These are phyloP conservation scores for Andrena marginata DNA, from an alignment of 2,888 invertebrate species.

Conservation along the genomic window DNA sequence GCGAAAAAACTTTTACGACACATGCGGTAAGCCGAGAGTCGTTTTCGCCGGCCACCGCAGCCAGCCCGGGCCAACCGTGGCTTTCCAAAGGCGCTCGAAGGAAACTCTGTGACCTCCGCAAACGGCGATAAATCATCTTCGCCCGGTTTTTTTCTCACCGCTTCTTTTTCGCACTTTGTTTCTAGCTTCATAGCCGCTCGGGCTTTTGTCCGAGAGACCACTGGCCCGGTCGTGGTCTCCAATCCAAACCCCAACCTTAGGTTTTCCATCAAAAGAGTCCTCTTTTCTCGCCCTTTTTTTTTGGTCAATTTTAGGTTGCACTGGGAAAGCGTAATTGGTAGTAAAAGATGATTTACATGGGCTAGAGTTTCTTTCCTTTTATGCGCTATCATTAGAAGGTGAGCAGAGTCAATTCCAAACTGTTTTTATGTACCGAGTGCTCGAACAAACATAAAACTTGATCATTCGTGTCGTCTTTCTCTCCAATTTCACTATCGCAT, in stretches of 20 bases:
- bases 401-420: too few relatives aligned
- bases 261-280: background rate
- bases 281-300: constrained; percentile 3
- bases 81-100: constrained; percentile 14
- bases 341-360: too few relatives aligned
- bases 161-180: constrained; percentile 14
- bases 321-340: background rate
- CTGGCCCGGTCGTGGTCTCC: constrained; percentile 28
- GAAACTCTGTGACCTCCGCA: constrained; percentile 20
- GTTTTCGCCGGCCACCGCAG: constrained; percentile 61
- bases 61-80: constrained; percentile 9
- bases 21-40: constrained; percentile 67
- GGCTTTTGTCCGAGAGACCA: constrained; percentile 33
- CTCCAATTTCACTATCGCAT: too few relatives aligned
- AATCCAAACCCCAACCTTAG: background rate
- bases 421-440: too few relatives aligned
- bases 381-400: too few relatives aligned
- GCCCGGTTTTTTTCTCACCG: constrained; percentile 4
- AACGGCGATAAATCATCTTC: constrained; percentile 54
- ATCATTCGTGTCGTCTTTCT: too few relatives aligned
- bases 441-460: too few relatives aligned
- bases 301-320: background rate
- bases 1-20: constrained; percentile 61
- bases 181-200: constrained; percentile 18
- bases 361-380: too few relatives aligned